A percentile compares a stretch with the other conserved stretches of the same genome.
phyloP scores from a whole-genome alignment of 2,797 vertebrate genomes.

The Sebastolobus alascanus region DNA sequence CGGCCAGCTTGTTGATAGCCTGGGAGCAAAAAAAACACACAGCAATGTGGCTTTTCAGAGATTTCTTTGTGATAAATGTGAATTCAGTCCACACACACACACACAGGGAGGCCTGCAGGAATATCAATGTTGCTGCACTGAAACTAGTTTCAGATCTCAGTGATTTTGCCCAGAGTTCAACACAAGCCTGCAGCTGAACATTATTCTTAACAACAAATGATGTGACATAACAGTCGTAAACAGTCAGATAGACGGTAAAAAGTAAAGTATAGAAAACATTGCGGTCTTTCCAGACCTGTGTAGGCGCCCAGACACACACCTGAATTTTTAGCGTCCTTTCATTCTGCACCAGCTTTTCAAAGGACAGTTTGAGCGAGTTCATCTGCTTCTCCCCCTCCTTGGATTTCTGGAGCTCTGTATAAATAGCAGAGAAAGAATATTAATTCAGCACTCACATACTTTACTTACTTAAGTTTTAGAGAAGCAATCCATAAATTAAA shows the following conservation, averaged over 20 bases:
- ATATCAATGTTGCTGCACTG: slow-evolving; percentile 8
- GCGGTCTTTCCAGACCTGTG: slow-evolving; percentile 50
- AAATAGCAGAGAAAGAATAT: slow-evolving; percentile 32
- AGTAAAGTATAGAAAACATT: slow-evolving; percentile 16
- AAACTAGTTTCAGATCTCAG: slow-evolving; percentile 21
- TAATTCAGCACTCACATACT: neutral
- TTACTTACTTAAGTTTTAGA: slow-evolving; percentile 12
- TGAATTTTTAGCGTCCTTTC: slow-evolving; percentile 97
- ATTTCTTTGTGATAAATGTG: slow-evolving; percentile 26
- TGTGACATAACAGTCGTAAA: slow-evolving; percentile 28
- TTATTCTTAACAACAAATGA: slow-evolving; percentile 53
- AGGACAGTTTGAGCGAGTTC: slow-evolving; percentile 84
- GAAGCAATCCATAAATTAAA: slow-evolving; percentile 15
- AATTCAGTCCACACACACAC: slow-evolving; percentile 5
- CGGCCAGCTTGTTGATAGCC: slow-evolving; percentile 97
- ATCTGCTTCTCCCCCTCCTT: slow-evolving; percentile 88
- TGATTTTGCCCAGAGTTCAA: slow-evolving; percentile 56
- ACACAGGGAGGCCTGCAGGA: slow-evolving; percentile 19
- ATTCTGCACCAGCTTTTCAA: slow-evolving; percentile 91
- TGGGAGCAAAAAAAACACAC: slow-evolving; percentile 55
- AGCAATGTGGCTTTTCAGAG: slow-evolving; percentile 4
- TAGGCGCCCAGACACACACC: slow-evolving; percentile 79
- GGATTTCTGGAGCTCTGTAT: slow-evolving; percentile 87
- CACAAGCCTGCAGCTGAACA: slow-evolving; percentile 48
- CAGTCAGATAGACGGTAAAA: slow-evolving; percentile 1